A percentile compares a stretch with the other conserved stretches of the same genome.
Conservation (phyloP, 2,888 invertebrate species). For the Sylvicola fuscatus region DNA sequence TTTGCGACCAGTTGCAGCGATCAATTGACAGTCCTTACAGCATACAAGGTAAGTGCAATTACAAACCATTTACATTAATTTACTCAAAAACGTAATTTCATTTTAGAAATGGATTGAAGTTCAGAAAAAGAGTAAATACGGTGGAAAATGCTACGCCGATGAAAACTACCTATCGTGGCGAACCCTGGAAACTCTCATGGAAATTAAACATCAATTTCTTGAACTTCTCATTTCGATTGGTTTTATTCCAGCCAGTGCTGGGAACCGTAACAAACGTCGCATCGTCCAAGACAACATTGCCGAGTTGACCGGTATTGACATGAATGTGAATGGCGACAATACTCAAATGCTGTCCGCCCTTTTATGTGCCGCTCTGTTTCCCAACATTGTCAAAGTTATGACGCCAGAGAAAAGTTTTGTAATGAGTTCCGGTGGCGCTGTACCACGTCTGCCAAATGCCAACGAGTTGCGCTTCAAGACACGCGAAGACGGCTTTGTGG, state of each 20-base stretch:
- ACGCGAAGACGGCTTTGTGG: slow-evolving; percentile 48
- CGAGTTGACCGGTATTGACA: slow-evolving; percentile 39
- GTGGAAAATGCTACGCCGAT: slow-evolving; percentile 57
- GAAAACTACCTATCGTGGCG: slow-evolving; percentile 68
- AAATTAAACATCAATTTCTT: slow-evolving; percentile 66
- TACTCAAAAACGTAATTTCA: not conserved
- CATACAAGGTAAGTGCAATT: slow-evolving; percentile 51
- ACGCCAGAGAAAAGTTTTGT: slow-evolving; percentile 61
- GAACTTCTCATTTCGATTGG: slow-evolving; percentile 58
- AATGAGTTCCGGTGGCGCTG: slow-evolving; percentile 49
- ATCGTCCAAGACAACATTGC: slow-evolving; percentile 39
- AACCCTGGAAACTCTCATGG: slow-evolving; percentile 64
- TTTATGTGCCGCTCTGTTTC: slow-evolving; percentile 80
- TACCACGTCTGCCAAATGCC: slow-evolving; percentile 46
- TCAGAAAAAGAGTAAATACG: slow-evolving; percentile 40
- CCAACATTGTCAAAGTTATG: slow-evolving; percentile 66
- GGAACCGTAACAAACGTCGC: slow-evolving; percentile 27
- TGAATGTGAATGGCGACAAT: slow-evolving; percentile 56
- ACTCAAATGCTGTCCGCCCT: slow-evolving; percentile 58
- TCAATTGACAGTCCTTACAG: slow-evolving; percentile 67
- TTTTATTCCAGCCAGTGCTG: slow-evolving; percentile 49
- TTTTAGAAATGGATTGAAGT: slow-evolving; percentile 59
- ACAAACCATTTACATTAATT: slow-evolving; percentile 1
- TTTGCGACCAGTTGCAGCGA: slow-evolving; percentile 70
- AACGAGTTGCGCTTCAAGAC: slow-evolving; percentile 57